Conservation (phyloP, 2,113 vertebrate species). For the Casuarius casuarius region DNA sequence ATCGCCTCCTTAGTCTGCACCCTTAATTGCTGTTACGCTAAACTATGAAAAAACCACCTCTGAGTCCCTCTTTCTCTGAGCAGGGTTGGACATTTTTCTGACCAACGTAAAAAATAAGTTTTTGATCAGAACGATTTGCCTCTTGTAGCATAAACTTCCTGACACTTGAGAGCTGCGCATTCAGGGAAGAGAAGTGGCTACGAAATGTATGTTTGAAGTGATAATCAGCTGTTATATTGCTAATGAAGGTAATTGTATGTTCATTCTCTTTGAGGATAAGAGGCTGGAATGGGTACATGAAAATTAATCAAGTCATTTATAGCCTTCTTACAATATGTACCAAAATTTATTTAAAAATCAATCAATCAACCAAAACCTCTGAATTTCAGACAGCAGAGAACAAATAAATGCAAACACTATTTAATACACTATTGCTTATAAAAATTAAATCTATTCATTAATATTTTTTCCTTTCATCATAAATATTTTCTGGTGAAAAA, state of each 20-base stretch:
- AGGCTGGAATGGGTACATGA: neutral
- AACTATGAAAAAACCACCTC: fast-evolving
- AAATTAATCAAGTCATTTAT: slow-evolving; percentile 1
- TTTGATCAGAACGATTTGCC: neutral
- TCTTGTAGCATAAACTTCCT: neutral
- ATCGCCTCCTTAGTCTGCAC: neutral
- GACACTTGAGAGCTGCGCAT: neutral
- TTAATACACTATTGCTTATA: neutral
- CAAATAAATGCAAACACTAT: neutral
- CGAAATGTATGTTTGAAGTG: neutral
- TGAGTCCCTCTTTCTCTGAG: neutral
- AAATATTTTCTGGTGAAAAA: neutral
- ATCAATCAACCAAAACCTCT: neutral
- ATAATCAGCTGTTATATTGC: neutral
- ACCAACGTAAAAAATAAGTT: neutral
- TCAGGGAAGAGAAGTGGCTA: neutral
- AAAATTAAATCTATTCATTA: neutral
- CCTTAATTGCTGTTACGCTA: neutral
- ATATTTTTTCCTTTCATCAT: neutral
- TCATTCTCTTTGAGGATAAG: slow-evolving; percentile 21
- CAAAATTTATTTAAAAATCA: neutral
- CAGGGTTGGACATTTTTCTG: neutral
- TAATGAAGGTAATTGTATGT: neutral
- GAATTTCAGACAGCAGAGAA: neutral
- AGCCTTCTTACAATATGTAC: neutral